Evolutionary conservation across 2,888 invertebrate species (phyloP), one percentile per base, ranked within the genome.

Genomic region (Drosophila stalkeri): DNA sequence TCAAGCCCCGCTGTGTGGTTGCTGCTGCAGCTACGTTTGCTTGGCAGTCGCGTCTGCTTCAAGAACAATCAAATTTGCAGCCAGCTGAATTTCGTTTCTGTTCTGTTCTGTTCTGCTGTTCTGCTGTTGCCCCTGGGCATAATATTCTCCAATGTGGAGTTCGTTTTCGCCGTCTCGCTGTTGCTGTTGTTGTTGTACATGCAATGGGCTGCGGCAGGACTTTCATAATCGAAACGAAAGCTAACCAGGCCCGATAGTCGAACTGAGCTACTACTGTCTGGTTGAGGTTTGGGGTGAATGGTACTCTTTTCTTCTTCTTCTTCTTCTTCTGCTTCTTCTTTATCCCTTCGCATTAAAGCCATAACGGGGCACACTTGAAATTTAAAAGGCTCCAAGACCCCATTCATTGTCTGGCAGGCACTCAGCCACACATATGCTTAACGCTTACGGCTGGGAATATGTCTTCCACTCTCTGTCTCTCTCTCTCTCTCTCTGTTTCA

Each of bases 51-150:
- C 41, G 43, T 44, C 67, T 56, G 68, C 68, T 83, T 59, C 77
- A 82, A 87, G 87, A 87, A 87, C 89, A 89, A 89, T 87, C 85
- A 85, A 87, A 89, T 89, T 89, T 89, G 80, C 87, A 89, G 76
- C 72, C 81, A 82, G 87, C 82, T 86, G 81, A 77, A 77, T 72
- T 81, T 81, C 27, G 0, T 5, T 27, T 27, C 27, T 27, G 6
- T 27, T 27, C 46, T 68, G 72, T n/a, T n/a, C n/a, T n/a, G n/a
- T n/a, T n/a, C n/a, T n/a, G n/a, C 27, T 27, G 6, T 27, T 27
- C 46, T 68, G 72, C 68, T 80, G 70, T 64, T 69, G 80, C 71
- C 63, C 56, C 49, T 44, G 68, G 77, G 72, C 75, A 77, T 83
- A 81, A 83, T 86, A 75, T 69, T 65, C 77, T 72, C 41, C 64